These are phyloP conservation scores for Hyla sarda DNA, from an alignment of 2,113 vertebrate genomes.

Conservation along the genomic window DNA sequence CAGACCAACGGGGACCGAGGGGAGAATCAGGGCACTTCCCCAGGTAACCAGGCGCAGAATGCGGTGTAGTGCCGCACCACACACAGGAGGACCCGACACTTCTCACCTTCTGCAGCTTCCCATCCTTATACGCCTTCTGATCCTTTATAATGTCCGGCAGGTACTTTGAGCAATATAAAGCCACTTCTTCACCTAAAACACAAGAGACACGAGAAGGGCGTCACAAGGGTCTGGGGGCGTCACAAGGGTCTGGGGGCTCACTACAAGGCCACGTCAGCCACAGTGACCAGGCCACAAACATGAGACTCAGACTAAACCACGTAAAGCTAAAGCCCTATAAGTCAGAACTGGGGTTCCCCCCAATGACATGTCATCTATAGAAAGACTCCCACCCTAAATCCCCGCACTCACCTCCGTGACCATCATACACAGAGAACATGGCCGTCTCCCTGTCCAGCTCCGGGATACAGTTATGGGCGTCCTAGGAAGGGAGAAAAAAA, in stretches of 20 bases:
- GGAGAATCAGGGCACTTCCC: no score
- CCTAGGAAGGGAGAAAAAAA: constrained; percentile 71
- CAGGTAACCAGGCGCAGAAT: no score
- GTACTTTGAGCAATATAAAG: constrained; percentile 97
- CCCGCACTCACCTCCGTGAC: constrained; percentile 89
- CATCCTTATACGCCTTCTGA: constrained; percentile 95
- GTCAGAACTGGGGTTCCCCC: no score
- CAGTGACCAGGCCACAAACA: no score
- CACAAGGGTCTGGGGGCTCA: no score
- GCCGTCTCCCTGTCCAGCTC: constrained; percentile 93
- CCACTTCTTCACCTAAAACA: constrained; percentile 93
- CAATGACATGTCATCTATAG: no score
- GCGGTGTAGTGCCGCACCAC: no score
- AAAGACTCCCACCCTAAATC: no score
- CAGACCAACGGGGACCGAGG: no score
- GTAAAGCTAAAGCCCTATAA: no score
- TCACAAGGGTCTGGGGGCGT: background rate
- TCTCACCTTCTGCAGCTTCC: constrained; percentile 94
- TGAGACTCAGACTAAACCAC: no score
- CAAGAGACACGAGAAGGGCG: accelerated
- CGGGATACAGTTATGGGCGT: constrained; percentile 97
- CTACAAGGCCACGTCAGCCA: no score
- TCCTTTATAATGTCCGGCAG: constrained; percentile 96
- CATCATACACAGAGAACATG: constrained; percentile 98
- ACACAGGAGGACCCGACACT: background rate